Percentiles rank a stretch among this genome's conserved stretches.
phyloP scores from a whole-genome alignment of 2,797 vertebrate genomes.

The Poeciliopsis infans region DNA sequence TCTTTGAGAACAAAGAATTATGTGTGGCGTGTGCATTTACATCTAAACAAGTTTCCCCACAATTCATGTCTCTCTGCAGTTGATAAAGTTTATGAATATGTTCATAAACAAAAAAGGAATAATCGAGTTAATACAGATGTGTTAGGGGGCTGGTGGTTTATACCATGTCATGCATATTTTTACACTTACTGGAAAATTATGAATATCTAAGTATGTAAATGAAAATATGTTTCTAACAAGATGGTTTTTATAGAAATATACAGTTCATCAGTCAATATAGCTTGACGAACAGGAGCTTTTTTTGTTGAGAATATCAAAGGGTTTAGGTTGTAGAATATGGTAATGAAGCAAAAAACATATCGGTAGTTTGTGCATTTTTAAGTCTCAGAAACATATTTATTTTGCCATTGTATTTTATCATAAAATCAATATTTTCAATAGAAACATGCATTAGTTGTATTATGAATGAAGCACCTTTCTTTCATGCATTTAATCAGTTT shows the following conservation, averaged over 20 bases:
- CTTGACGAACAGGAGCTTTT: background rate
- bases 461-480: background rate
- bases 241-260: background rate
- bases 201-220: background rate
- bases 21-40: too few relatives aligned
- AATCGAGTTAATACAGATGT: too few relatives aligned
- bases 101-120: too few relatives aligned
- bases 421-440: background rate
- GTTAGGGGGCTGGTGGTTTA: too few relatives aligned
- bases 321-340: background rate
- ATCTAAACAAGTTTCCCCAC: too few relatives aligned
- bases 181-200: background rate
- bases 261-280: background rate
- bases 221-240: background rate
- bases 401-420: background rate
- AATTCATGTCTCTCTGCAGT: too few relatives aligned
- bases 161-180: too few relatives aligned
- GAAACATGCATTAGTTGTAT: background rate
- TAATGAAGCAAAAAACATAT: background rate
- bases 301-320: background rate
- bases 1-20: too few relatives aligned
- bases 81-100: too few relatives aligned
- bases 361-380: background rate
- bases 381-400: background rate
- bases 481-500: background rate